A percentile compares a stretch with the other conserved stretches of the same genome.
phyloP scores from a whole-genome alignment of 2,888 invertebrate species.

The Aporophyla lueneburgensis region DNA sequence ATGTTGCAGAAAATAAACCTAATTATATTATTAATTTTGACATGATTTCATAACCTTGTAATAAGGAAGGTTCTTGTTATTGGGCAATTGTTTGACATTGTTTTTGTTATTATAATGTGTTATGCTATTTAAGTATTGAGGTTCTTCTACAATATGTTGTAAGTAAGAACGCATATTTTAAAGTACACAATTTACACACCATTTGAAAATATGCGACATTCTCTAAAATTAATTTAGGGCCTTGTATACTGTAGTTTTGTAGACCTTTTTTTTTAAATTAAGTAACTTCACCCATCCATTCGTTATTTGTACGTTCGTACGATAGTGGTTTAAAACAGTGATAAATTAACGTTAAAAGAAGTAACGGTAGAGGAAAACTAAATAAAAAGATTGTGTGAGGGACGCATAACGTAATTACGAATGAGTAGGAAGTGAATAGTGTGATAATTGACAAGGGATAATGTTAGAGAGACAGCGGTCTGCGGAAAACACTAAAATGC shows the following conservation, averaged over 20 bases:
- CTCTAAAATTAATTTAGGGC: not conserved
- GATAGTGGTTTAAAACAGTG: not conserved
- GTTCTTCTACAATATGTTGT: constrained; percentile 16
- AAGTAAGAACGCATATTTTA: constrained; percentile 10
- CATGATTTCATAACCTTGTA: constrained; percentile 29
- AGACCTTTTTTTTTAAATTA: no score
- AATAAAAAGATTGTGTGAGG: not conserved
- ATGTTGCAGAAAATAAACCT: constrained; percentile 1
- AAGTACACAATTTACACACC: not conserved
- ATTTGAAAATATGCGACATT: not conserved
- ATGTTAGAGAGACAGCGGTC: no score
- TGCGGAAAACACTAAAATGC: no score
- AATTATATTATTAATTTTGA: constrained; percentile 20
- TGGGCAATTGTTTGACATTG: constrained; percentile 34
- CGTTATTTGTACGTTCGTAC: no score
- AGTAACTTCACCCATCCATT: no score
- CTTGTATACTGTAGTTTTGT: no score
- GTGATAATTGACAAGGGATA: no score
- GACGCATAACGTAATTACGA: no score
- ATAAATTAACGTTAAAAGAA: not conserved
- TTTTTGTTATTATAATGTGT: constrained; percentile 28
- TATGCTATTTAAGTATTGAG: constrained; percentile 44
- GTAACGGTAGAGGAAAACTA: not conserved
- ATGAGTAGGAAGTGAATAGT: no score
- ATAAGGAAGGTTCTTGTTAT: constrained; percentile 22